A percentile compares a stretch with the other conserved stretches of the same genome.
Evolutionary conservation across 2,797 vertebrate genomes (phyloP).

Genomic region (Peromyscus aztecus): DNA sequence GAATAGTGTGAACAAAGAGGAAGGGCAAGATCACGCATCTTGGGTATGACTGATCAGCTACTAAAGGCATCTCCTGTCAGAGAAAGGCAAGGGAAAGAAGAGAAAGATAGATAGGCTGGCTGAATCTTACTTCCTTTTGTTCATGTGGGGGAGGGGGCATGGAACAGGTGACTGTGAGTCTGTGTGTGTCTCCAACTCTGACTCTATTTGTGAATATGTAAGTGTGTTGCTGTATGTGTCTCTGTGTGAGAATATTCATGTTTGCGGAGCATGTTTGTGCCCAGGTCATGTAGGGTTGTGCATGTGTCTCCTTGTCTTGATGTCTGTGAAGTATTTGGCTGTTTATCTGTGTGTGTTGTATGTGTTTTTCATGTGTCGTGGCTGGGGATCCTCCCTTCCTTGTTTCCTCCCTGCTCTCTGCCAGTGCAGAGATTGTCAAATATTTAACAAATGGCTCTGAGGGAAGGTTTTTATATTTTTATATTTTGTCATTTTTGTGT

Average conservation of each 20-base stretch:
- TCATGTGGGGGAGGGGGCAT: not conserved
- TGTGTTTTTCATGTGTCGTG: not conserved
- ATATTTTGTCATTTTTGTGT: not conserved
- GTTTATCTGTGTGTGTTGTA: not conserved
- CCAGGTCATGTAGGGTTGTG: not conserved
- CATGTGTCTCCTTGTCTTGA: not conserved
- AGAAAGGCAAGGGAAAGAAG: not conserved
- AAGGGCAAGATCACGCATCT: not conserved
- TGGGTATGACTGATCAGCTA: not conserved
- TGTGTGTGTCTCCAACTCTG: not conserved
- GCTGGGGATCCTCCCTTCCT: not conserved
- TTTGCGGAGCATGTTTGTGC: not conserved
- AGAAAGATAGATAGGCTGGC: no score
- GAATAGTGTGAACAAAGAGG: not conserved
- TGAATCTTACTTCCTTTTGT: not conserved
- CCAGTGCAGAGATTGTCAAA: not conserved
- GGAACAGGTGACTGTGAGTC: not conserved
- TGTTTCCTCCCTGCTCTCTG: not conserved
- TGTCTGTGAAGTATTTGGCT: not conserved
- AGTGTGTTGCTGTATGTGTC: not conserved
- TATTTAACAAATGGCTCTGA: not conserved
- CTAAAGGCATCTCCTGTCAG: not conserved
- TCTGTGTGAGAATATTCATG: not conserved
- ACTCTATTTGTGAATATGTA: not conserved
- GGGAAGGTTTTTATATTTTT: not conserved